Evolutionary conservation across 2,888 invertebrate genomes (phyloP).

Genomic region (Drosophila cognata): DNA sequence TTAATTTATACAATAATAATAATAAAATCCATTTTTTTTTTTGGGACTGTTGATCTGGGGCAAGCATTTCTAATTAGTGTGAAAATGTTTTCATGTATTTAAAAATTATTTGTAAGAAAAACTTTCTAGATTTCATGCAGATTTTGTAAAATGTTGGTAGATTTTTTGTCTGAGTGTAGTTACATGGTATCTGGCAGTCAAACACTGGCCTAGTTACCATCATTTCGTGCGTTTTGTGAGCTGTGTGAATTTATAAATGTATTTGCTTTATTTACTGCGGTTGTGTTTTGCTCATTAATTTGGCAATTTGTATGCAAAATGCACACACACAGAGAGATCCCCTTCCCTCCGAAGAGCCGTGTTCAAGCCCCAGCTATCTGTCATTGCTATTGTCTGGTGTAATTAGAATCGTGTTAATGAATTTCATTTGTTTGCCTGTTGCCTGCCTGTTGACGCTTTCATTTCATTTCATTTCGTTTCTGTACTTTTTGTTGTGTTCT

Average conservation of each 20-base stretch:
- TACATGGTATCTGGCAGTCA: not conserved
- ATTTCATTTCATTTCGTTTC: slow-evolving; percentile 22
- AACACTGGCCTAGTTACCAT: not conserved
- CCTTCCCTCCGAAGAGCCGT: not conserved
- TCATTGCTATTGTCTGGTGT: slow-evolving; percentile 71
- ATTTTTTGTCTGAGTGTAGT: not conserved
- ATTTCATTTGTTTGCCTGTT: slow-evolving; percentile 70
- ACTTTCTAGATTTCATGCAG: not conserved
- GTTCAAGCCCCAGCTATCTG: not conserved
- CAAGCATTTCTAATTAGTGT: not conserved
- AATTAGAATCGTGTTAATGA: slow-evolving; percentile 81
- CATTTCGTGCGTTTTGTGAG: slow-evolving; percentile 1
- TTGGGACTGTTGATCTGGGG: not conserved
- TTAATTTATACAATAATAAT: not conserved
- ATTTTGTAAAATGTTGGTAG: not conserved
- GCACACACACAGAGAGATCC: slow-evolving; percentile 50
- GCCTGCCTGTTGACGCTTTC: slow-evolving; percentile 54
- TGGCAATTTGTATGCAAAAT: slow-evolving; percentile 81
- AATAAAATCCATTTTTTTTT: not conserved
- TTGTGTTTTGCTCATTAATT: slow-evolving; percentile 73
- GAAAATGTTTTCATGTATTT: not conserved
- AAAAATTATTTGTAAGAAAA: not conserved
- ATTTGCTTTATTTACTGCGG: slow-evolving; percentile 72
- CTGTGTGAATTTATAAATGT: slow-evolving; percentile 51
- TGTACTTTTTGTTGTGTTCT: not conserved